A percentile compares a stretch with the other conserved stretches of the same genome.
Conservation (phyloP, 2,797 vertebrate genomes). For the Fistularia tabacaria region DNA sequence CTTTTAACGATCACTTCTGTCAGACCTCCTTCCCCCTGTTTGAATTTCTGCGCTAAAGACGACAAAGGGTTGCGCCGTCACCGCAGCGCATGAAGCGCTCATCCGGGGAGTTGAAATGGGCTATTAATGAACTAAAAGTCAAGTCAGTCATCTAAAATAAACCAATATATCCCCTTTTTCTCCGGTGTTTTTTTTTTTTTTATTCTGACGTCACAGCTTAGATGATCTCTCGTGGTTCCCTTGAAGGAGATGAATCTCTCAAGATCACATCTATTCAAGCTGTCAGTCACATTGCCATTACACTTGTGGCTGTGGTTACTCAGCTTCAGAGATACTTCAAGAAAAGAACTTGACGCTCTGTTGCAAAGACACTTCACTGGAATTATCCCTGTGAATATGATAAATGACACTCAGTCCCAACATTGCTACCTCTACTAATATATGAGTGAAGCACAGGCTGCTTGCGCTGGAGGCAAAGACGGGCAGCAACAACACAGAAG, state of each 20-base stretch:
- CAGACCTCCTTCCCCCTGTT: slow-evolving; percentile 3
- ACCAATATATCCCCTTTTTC: not conserved
- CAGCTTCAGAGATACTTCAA: slow-evolving; percentile 26
- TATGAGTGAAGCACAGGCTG: slow-evolving; percentile 21
- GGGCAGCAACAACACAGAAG: not conserved
- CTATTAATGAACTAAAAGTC: slow-evolving; percentile 22
- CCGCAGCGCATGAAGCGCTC: slow-evolving; percentile 22
- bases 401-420: slow-evolving; percentile 35
- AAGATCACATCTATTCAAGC: too few relatives aligned
- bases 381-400: too few relatives aligned
- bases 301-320: slow-evolving; percentile 23
- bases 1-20: slow-evolving; percentile 48
- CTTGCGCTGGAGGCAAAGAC: slow-evolving; percentile 13
- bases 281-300: slow-evolving; percentile 47
- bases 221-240: slow-evolving; percentile 34
- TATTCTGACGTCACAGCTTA: slow-evolving; percentile 10
- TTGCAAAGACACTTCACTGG: slow-evolving; percentile 21
- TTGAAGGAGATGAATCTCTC: slow-evolving; percentile 39
- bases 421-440: slow-evolving; percentile 11
- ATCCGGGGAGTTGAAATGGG: slow-evolving; percentile 25
- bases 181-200: too few relatives aligned
- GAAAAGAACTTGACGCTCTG: slow-evolving; percentile 37
- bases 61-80: slow-evolving; percentile 38
- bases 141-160: too few relatives aligned
- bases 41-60: slow-evolving; percentile 3